Percentiles rank a stretch among this genome's conserved stretches.
Evolutionary conservation across 2,797 vertebrate species (phyloP).

Genomic region (Sternotherus odoratus): DNA sequence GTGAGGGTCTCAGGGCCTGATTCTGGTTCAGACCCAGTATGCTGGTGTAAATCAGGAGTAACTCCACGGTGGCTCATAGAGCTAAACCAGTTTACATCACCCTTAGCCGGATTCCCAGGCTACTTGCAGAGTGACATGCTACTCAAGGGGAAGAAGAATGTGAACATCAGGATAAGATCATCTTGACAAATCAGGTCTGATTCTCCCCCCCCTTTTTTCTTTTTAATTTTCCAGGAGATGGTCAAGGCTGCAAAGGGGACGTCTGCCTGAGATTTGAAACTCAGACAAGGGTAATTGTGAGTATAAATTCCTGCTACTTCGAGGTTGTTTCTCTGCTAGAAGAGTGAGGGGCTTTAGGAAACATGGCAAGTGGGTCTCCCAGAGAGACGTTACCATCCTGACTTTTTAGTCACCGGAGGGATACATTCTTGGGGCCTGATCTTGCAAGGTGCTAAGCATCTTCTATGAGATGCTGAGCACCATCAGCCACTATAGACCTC

Average conservation of each 20-base stretch:
- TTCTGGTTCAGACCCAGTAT: background rate
- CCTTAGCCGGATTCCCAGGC: background rate
- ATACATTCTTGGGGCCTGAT: background rate
- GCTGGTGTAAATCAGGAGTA: background rate
- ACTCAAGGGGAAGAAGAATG: background rate
- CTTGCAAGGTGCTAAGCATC: background rate
- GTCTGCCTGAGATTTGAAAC: conserved; percentile 62
- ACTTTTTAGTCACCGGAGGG: background rate
- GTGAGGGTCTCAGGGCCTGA: background rate
- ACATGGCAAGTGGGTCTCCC: background rate
- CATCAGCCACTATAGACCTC: background rate
- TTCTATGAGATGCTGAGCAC: background rate
- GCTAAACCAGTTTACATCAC: background rate
- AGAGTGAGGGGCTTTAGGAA: background rate
- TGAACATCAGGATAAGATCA: background rate
- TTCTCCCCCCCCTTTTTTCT: conserved; percentile 1
- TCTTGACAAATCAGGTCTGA: background rate
- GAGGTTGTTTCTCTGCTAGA: background rate
- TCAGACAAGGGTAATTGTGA: conserved; percentile 67
- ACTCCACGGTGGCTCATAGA: background rate
- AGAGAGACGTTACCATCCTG: fast-evolving
- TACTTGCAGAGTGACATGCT: background rate
- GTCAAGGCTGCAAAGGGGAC: conserved; percentile 55
- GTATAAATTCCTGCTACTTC: conserved; percentile 6
- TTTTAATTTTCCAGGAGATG: conserved; percentile 73